Base-by-base conservation (phyloP, 1,140 invertebrate genomes). In the Ephestia elutella region DNA sequence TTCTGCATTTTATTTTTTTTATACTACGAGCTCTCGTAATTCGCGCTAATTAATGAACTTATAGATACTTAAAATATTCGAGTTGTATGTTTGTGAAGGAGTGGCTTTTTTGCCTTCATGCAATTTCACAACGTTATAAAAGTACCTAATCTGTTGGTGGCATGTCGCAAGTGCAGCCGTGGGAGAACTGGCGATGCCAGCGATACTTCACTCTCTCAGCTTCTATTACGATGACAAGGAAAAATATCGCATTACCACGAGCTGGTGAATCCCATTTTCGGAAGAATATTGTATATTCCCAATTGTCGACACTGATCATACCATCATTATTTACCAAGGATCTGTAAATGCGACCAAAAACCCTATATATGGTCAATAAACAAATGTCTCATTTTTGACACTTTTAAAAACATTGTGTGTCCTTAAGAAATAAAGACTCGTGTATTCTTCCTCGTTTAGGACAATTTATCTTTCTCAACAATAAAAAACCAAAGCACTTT, bases 31-130 rank as follows among this genome's bases (percentile, higher is more conserved):
- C 38, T 70, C 60, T 68, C 57, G 59, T 68, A 68, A 68, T 56
- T 53, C 38, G 44, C 50, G 63, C 66, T 75, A 71, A 73, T 73
- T 75, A 73, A 71, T 73, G 57, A 71, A 75, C 60, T 65, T 62
- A 64, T 62, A 65, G 56, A 67, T 66, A 65, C 55, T 62, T 64
- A 68, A 58, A 49, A 59, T 59, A 54, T 21, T 48, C 57, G 20
- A 28, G 15, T 20, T 54, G 18, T 59, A 56, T 55, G 18, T 32
- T 44, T 55, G 15, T 54, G 28, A 59, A 54, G 59, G 63, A 59
- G 69, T 62, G 63, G 62, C 54, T 15, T 64, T 71, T 66, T 66
- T 62, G 38, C 63, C 60, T 61, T 62, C 55, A 38, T 49, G 51
- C 49, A 55, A 57, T 68, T 68, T 65, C 66, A 66, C 21, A 59